Conservation (phyloP, 2,113 vertebrate genomes). For the Otis tarda region DNA sequence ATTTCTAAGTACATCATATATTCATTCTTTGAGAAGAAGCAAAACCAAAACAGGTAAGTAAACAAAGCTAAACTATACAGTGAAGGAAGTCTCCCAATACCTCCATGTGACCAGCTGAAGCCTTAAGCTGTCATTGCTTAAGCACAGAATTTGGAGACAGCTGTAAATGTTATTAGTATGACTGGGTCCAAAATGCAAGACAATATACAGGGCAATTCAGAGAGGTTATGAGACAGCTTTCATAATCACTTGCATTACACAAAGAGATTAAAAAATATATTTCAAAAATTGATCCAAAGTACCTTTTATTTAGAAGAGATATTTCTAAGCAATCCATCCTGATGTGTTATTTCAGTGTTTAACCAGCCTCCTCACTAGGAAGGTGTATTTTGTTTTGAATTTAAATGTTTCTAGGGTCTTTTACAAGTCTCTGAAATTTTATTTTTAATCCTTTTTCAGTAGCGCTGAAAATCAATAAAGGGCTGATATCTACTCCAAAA, state of each 20-base stretch:
- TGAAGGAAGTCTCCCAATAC: not conserved
- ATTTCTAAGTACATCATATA: not conserved
- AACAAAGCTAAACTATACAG: not conserved
- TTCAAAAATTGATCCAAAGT: not conserved
- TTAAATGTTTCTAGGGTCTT: not conserved
- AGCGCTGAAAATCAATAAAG: not conserved
- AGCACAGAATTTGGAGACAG: not conserved
- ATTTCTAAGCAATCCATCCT: not conserved
- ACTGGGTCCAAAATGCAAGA: not conserved
- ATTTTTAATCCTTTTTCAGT: not conserved
- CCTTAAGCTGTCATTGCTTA: not conserved
- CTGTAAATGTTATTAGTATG: not conserved
- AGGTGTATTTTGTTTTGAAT: not conserved
- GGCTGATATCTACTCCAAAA: not conserved
- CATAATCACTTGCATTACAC: not conserved
- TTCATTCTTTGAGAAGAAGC: not conserved
- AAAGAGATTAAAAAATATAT: not conserved
- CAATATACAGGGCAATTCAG: not conserved
- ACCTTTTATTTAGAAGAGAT: not conserved
- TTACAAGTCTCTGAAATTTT: not conserved
- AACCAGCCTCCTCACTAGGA: not conserved
- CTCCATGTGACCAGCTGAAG: not conserved
- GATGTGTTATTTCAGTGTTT: not conserved
- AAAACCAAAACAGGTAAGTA: not conserved
- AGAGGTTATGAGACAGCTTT: not conserved